phyloP scores from a whole-genome alignment of 23 tunicate species.

The Phallusia fumigata region DNA sequence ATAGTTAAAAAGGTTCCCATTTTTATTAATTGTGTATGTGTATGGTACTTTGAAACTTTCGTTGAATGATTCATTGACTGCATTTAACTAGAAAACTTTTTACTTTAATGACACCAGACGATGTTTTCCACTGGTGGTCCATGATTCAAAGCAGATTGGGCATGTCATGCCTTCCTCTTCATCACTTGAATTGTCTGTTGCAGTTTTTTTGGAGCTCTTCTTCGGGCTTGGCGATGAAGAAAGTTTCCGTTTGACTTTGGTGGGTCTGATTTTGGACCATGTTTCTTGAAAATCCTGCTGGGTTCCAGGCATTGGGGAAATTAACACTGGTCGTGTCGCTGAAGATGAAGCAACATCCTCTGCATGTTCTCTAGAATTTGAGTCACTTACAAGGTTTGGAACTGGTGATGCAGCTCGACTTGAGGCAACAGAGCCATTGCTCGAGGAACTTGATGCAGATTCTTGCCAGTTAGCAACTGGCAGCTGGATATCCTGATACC shows the following conservation, averaged over 20 bases:
- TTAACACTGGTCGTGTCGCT: neutral
- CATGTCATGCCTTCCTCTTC: constrained; percentile 65
- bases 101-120: constrained; percentile 71
- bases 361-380: neutral
- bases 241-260: constrained; percentile 36
- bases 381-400: neutral
- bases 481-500: neutral
- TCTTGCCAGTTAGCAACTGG: neutral
- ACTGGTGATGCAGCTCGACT: neutral
- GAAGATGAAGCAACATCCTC: neutral
- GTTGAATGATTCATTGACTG: too few species aligned
- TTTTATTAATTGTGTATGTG: too few species aligned
- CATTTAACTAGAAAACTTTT: neutral
- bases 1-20: too few species aligned
- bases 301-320: neutral
- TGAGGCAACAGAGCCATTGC: neutral
- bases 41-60: too few species aligned
- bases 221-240: constrained; percentile 33
- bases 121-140: constrained; percentile 83
- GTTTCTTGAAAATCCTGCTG: neutral
- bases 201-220: constrained; percentile 25
- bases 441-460: neutral
- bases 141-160: constrained; percentile 84
- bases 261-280: neutral
- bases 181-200: constrained; percentile 17